Base-by-base conservation (phyloP, 2,113 vertebrate genomes). In the Oncorhynchus mykiss region DNA sequence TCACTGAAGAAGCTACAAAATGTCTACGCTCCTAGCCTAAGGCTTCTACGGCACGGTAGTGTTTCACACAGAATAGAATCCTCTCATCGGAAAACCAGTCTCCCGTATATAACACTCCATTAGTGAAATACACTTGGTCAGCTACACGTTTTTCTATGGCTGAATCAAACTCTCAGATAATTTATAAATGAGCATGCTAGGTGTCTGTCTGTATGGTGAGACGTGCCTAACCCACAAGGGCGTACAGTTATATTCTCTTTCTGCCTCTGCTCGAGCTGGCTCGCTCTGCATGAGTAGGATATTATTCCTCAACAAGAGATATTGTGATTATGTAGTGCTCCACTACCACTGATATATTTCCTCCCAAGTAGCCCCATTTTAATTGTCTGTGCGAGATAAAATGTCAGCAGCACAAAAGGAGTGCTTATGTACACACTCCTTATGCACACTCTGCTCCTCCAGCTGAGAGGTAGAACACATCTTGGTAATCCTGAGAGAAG, bases 121-220 rank as follows among this genome's bases (percentile, higher is more conserved):
- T 82, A 89, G 87, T 80, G 84, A 86, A 91, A 93, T 90, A 78
- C 80, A 82, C 86, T 88, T 74, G 54, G 91, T 91, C 92, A 91
- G 88, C 85, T 84, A 85, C 86, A 89, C 73, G 73, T 73, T 67
- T 88, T 88, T 89, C 25, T 83, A 75, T 75, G 82, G 86, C 78
- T 87, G 89, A 87, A 90, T 92, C 85, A 89, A 91, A 85, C 74
- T 76, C 85, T 92, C 78, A 91, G 90, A 93, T 93, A 87, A 93
- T 92, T 91, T 92, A 92, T 93, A 91, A 91, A 93, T 93, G 92
- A 92, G 89, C 86, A 88, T 85, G 76, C 84, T 80, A 84, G 82
- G 80, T 79, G 88, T 87, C 87, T 88, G 88, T 84, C 9, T 45
- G 39, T 67, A 86, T 89, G 67, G 78, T 48, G 75, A 88, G 82